Conservation (phyloP, 2,888 invertebrate genomes). For the Helicoverpa assulta region DNA sequence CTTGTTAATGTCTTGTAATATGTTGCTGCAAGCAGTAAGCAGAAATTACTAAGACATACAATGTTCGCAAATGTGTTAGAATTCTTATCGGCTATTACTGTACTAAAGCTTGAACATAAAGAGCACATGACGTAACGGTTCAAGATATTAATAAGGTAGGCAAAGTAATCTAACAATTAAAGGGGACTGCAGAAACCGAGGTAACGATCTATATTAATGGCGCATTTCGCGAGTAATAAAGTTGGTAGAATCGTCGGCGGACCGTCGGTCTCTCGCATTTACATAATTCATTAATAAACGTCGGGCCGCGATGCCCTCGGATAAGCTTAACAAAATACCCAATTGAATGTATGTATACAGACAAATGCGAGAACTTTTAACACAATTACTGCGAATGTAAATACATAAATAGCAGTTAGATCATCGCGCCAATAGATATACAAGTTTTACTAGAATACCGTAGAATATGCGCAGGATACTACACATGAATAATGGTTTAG, state of each 20-base stretch:
- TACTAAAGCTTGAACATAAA: slow-evolving; percentile 36
- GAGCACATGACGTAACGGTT: slow-evolving; percentile 40
- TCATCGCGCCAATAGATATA: slow-evolving; percentile 26
- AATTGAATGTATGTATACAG: slow-evolving; percentile 72
- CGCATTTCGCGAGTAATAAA: slow-evolving; percentile 81
- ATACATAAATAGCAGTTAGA: slow-evolving; percentile 35
- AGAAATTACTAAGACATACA: slow-evolving; percentile 41
- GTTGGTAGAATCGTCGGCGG: slow-evolving; percentile 72
- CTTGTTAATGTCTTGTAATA: slow-evolving; percentile 55
- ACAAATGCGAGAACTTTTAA: slow-evolving; percentile 68
- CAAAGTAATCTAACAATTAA: slow-evolving; percentile 57
- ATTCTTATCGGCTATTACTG: slow-evolving; percentile 30
- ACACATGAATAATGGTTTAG: slow-evolving; percentile 19
- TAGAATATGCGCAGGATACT: slow-evolving; percentile 25
- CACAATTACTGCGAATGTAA: slow-evolving; percentile 49
- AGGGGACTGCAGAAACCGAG: slow-evolving; percentile 47
- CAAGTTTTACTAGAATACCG: slow-evolving; percentile 13
- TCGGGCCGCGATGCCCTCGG: slow-evolving; percentile 82
- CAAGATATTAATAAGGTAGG: slow-evolving; percentile 38
- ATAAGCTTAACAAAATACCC: slow-evolving; percentile 84
- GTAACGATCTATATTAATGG: slow-evolving; percentile 72
- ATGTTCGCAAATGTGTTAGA: slow-evolving; percentile 45
- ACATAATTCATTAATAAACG: slow-evolving; percentile 88
- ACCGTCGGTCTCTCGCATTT: slow-evolving; percentile 77
- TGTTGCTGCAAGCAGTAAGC: slow-evolving; percentile 32